Evolutionary conservation across 2,113 vertebrate species (phyloP), one percentile per base, ranked within the genome.

Genomic region (Lipophrys pholis): DNA sequence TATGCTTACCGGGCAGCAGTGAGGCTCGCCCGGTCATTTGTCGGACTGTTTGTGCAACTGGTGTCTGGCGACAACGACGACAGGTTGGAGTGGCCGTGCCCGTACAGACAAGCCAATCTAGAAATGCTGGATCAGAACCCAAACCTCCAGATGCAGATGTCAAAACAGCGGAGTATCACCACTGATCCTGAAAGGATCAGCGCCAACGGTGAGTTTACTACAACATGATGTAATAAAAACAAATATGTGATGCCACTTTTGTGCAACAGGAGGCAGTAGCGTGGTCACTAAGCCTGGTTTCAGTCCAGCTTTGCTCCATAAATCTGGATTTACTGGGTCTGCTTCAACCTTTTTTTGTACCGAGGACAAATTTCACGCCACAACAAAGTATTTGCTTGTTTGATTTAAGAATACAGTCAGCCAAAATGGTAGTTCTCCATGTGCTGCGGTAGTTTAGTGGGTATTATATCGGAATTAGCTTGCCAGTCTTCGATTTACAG

Each of bases 21-120:
- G 10, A 0, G n/a, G 76, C 35, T 3, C 0, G 11, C 3, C 0
- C 43, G 11, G 1, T 64, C 15, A n/a, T 79, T 76, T 30, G 62
- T 93, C 35, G 92, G 35, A 11, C 53, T 94, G 6, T 94, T 76
- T 78, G 87, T 95, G 14, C 49, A 91, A 65, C 82, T 96, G 52
- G 80, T 95, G 72, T 95, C 94, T 69, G 95, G 96, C 63, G 80
- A 71, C 68, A 88, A 95, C 2, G 96, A 97, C 21, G 68, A 94
- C 40, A 7, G 77, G 0, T 83, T 97, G 77, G 45, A 94, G 72
- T 97, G 95, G 95, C 96, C 96, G 0, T 94, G 94, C 73, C 57
- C 88, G 3, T 93, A 94, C 87, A 94, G 94, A 60, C 95, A 96
- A 87, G 88, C 78, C n/a, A 95, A 94, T 0, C 86, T 95, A 53